These are phyloP conservation scores for Drosophila atroscutellata DNA, from an alignment of 2,888 invertebrate genomes.

Conservation along the genomic window DNA sequence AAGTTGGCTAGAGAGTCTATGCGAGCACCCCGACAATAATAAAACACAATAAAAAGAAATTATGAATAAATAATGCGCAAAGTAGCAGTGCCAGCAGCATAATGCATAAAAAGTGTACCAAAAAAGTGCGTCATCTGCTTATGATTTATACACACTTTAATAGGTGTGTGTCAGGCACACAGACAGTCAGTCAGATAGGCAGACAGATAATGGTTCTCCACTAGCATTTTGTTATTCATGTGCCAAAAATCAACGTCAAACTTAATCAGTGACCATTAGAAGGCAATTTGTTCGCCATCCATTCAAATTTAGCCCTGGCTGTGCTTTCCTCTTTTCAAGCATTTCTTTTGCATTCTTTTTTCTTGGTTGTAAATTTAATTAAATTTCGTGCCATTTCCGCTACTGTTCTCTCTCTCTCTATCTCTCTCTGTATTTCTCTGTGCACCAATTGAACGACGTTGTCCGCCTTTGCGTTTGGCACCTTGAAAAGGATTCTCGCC, in stretches of 20 bases:
- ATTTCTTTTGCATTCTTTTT: conserved; percentile 2
- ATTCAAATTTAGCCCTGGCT: conserved; percentile 24
- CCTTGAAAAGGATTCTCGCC: conserved; percentile 71
- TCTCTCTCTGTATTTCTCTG: conserved; percentile 11
- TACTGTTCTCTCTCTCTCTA: conserved; percentile 9
- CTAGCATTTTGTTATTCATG: conserved; percentile 44
- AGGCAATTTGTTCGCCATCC: conserved; percentile 57
- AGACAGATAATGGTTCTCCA: conserved; percentile 15
- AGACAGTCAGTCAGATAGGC: conserved; percentile 19
- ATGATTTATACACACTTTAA: conserved; percentile 76
- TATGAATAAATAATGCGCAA: conserved; percentile 77
- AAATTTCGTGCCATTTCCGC: conserved; percentile 75
- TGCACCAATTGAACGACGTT: conserved; percentile 28
- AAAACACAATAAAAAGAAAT: conserved; percentile 78
- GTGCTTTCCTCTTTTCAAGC: conserved; percentile 6
- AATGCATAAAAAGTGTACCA: conserved; percentile 38
- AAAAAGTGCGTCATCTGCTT: conserved; percentile 71
- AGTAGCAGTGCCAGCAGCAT: conserved; percentile 42
- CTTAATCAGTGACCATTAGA: conserved; percentile 69
- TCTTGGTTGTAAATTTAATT: conserved; percentile 71
- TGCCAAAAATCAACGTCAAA: conserved; percentile 59
- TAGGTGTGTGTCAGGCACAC: conserved; percentile 50
- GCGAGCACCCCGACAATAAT: conserved; percentile 63
- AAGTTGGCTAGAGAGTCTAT: conserved; percentile 32
- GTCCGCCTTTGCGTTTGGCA: conserved; percentile 27